Evolutionary conservation across 2,888 invertebrate species (phyloP), one percentile per base, ranked within the genome.

Genomic region (Sphaeridia pumilis): DNA sequence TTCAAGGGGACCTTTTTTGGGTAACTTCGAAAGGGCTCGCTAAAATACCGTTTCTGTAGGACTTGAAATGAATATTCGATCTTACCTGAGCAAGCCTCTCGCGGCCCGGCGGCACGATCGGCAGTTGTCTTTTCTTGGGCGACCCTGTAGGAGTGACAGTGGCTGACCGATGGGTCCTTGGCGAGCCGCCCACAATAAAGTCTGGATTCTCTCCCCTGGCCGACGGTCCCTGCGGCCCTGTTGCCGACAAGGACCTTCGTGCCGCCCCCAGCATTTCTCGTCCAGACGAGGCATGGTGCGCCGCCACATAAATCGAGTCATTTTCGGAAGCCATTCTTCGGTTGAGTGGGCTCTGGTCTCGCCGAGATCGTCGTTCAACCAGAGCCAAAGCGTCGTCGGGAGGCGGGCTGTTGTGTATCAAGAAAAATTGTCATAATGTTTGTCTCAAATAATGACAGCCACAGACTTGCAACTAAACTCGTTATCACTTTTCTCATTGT

Each of bases 51-150:
- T n/a, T n/a, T n/a, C n/a, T n/a, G n/a, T n/a, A n/a, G n/a, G n/a
- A n/a, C n/a, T n/a, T n/a, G n/a, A n/a, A n/a, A n/a, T n/a, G n/a
- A n/a, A n/a, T n/a, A n/a, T n/a, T n/a, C n/a, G n/a, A n/a, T n/a
- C 55, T 55, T 59, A 63, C 66, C 60, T 66, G 66, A 43, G 64
- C 61, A 49, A 64, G 54, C 54, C 63, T 60, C 54, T 67, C 65
- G 56, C 66, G 61, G 27, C 65, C 66, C 49, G 68, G 66, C 49
- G 93, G 94, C 70, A 94, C 90, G 74, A 90, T 88, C 64, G 95
- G 95, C 69, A 95, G 79, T 74, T 94, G 93, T 64, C 95, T 79
- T 75, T 93, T 94, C 75, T 94, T 94, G 49, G 93, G 92, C 63
- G 90, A 92, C 58, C 90, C 88, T 55, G 89, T 89, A 49, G 93